Evolutionary conservation across 2,888 invertebrate species (phyloP).

Genomic region (Lithodes maja): DNA sequence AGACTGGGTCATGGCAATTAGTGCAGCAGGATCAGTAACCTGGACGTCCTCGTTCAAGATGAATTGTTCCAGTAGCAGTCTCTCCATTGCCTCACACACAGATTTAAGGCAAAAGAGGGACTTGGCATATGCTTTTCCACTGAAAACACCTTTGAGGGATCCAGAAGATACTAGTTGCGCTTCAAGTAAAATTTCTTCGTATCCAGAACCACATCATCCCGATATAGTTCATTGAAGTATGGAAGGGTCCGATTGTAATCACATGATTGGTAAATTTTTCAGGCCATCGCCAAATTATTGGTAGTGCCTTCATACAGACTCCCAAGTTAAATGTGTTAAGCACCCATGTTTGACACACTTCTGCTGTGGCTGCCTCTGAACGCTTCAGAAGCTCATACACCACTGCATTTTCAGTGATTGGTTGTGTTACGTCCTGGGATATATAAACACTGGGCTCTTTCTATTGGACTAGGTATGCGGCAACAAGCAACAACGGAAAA

Average conservation of each 20-base stretch:
- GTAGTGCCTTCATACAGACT: conserved; percentile 22
- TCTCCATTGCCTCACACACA: conserved; percentile 16
- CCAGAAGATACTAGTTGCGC: not conserved
- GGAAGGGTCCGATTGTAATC: not conserved
- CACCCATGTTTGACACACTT: not conserved
- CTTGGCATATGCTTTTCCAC: conserved; percentile 19
- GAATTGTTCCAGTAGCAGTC: conserved; percentile 10
- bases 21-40: not conserved
- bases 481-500: too few species aligned
- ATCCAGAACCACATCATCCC: not conserved
- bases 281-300: not conserved
- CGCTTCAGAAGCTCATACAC: not conserved
- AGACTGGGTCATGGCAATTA: not conserved
- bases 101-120: conserved; percentile 3
- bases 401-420: not conserved
- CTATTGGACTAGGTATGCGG: too few species aligned
- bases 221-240: not conserved
- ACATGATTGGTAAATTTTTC: not conserved
- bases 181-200: conserved; percentile 31
- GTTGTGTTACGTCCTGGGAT: too few species aligned
- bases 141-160: conserved; percentile 8
- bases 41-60: not conserved
- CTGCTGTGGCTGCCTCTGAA: conserved; percentile 11
- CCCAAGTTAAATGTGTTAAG: conserved; percentile 20
- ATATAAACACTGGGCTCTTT: too few species aligned